Percentiles rank a stretch among this genome's conserved stretches.
These are phyloP conservation scores for Ginglymostoma cirratum DNA, from an alignment of 2,113 vertebrate species.

Conservation along the genomic window DNA sequence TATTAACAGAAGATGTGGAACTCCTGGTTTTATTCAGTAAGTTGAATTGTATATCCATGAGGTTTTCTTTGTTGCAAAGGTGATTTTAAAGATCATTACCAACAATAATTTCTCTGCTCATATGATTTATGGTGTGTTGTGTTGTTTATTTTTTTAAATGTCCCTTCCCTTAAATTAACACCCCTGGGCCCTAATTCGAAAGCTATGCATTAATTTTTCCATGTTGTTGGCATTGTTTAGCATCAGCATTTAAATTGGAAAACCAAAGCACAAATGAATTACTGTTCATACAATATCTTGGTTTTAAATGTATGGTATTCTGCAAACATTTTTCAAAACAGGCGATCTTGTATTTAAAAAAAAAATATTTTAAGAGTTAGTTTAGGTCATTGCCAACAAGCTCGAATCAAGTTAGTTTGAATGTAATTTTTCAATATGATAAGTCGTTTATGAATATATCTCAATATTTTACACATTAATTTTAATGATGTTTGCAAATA, in stretches of 20 bases:
- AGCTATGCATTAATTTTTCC: constrained; percentile 29
- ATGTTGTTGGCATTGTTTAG: not conserved
- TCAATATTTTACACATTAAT: not conserved
- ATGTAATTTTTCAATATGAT: not conserved
- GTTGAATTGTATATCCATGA: not conserved
- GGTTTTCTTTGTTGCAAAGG: not conserved
- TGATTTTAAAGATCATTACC: constrained; percentile 26
- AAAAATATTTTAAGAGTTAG: not conserved
- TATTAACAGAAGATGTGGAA: too few relatives aligned
- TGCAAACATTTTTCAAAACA: not conserved
- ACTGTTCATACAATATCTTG: not conserved
- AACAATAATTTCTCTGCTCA: constrained; percentile 32
- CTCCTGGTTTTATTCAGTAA: constrained; percentile 1
- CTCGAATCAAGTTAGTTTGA: not conserved
- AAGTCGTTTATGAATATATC: not conserved
- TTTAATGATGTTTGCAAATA: constrained; percentile 7
- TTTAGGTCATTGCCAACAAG: not conserved
- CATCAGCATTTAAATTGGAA: constrained; percentile 19
- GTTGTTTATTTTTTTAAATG: constrained; percentile 2
- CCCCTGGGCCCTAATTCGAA: not conserved
- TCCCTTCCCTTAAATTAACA: constrained; percentile 32
- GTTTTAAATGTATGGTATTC: not conserved
- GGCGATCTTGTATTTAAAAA: not conserved
- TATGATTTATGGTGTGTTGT: constrained; percentile 14
- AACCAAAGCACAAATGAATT: not conserved